These are phyloP conservation scores for Psittacus erithacus DNA, from an alignment of 2,113 vertebrate species.

Conservation along the genomic window DNA sequence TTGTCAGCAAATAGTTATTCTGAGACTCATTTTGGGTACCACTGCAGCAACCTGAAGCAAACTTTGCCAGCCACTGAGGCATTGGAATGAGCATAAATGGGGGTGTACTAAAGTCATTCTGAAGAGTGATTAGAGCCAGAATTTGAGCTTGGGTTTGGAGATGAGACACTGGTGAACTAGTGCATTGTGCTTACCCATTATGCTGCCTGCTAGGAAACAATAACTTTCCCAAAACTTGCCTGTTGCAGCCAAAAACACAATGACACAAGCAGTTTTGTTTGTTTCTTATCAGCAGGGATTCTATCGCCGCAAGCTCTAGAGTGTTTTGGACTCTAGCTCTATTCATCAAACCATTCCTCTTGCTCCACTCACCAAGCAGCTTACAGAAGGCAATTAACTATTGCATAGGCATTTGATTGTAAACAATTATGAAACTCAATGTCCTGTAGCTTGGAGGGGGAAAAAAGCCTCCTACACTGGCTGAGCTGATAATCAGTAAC, in stretches of 20 bases:
- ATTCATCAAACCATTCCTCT: constrained; percentile 8
- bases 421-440: constrained; percentile 59
- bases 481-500: constrained; percentile 26
- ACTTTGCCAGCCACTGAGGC: rapidly evolving
- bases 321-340: constrained; percentile 40
- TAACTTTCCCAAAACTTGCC: constrained; percentile 48
- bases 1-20: neutral
- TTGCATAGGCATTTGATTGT: constrained; percentile 35
- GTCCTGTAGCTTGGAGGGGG: constrained; percentile 35
- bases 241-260: constrained; percentile 42
- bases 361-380: constrained; percentile 30
- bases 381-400: constrained; percentile 51
- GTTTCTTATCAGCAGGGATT: constrained; percentile 56
- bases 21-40: neutral
- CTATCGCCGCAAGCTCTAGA: constrained; percentile 7
- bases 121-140: neutral
- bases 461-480: neutral
- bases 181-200: neutral
- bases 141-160: neutral
- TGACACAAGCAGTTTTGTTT: constrained; percentile 21
- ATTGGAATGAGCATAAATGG: neutral
- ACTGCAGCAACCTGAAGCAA: neutral
- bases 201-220: neutral
- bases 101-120: neutral
- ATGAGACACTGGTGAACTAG: neutral